Evolutionary conservation across 2,797 vertebrate genomes (phyloP), one percentile per base, ranked within the genome.

Genomic region (Selene dorsalis): DNA sequence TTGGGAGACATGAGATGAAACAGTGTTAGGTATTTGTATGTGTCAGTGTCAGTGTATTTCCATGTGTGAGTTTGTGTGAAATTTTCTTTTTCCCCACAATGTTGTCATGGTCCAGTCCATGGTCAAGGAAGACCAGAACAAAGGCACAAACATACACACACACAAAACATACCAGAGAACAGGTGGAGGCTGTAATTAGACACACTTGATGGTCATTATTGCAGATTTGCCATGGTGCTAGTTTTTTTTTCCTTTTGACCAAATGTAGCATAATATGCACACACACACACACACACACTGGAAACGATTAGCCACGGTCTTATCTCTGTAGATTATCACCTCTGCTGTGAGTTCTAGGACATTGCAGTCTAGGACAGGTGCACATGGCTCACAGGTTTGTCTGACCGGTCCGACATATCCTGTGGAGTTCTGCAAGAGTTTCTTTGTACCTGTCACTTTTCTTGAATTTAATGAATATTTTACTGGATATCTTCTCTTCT

Each of bases 231-330:
- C 28, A 28, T 45, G 38, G 68, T 56, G 35, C 48, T 63, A 26
- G 0, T 16, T 45, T 8, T 28, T 47, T 48, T 61, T 76, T 26
- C 41, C 61, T 76, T 70, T 75, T 59, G 6, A 58, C 59, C 38
- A 57, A 30, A 6, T 39, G 16, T 41, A 64, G 45, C 24, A 28
- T 32, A 59, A 14, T 26, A 32, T 48, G 18, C 64, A 50, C 69
- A 56, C 38, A 11, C 38, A 39, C 38, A 39, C 41, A 43, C 14
- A 16, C 41, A 43, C 64, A 63, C 63, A 59, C 32, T 0, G 17
- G 75, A 82, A 60, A 63, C 14, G 32, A 77, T 84, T 72, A 78
- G 64, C 62, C 57, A 57, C 76, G 9, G 56, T 32, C 83, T 58
- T 38, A n/a, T 53, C 67, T 69, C 35, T 17, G 69, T 48, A 67